phyloP scores from a whole-genome alignment of 2,888 invertebrate species.

The Orchesella flavescens region DNA sequence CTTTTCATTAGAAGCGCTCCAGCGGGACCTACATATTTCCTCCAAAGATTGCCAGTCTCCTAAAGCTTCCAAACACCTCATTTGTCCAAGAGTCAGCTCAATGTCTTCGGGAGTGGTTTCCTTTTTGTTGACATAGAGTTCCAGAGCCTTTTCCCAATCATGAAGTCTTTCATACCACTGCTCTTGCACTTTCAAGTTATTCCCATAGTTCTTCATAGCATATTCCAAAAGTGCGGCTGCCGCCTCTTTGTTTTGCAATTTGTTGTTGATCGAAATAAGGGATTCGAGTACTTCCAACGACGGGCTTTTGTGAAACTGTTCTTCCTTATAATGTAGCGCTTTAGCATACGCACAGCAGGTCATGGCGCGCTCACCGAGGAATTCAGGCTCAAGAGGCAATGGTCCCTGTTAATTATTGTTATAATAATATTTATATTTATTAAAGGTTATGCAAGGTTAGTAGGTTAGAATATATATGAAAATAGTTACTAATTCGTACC shows the following conservation, averaged over 20 bases:
- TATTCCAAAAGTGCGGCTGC: conserved; percentile 89
- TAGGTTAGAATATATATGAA: background rate
- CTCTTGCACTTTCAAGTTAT: conserved; percentile 82
- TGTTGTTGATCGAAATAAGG: conserved; percentile 96
- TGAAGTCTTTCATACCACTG: conserved; percentile 99
- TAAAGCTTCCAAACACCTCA: conserved; percentile 96
- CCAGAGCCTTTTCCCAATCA: conserved; percentile 97
- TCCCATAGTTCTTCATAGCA: conserved; percentile 87
- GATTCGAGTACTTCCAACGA: conserved; percentile 93
- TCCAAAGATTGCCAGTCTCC: conserved; percentile 94
- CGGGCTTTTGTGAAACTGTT: conserved; percentile 89
- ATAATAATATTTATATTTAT: background rate
- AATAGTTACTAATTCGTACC: conserved; percentile 72
- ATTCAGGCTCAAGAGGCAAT: conserved; percentile 88
- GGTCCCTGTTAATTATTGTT: conserved; percentile 81
- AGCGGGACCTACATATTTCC: conserved; percentile 85
- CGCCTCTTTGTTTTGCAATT: conserved; percentile 97
- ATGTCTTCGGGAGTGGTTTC: conserved; percentile 79
- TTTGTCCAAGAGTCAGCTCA: conserved; percentile 90
- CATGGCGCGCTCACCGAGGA: conserved; percentile 95
- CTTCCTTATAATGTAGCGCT: conserved; percentile 91
- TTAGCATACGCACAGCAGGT: conserved; percentile 90
- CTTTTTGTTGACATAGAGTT: conserved; percentile 87
- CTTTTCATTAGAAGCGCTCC: conserved; percentile 81
- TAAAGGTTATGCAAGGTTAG: background rate